phyloP scores from a whole-genome alignment of 2,888 invertebrate genomes.

The Sinodicranocentrus sp. region DNA sequence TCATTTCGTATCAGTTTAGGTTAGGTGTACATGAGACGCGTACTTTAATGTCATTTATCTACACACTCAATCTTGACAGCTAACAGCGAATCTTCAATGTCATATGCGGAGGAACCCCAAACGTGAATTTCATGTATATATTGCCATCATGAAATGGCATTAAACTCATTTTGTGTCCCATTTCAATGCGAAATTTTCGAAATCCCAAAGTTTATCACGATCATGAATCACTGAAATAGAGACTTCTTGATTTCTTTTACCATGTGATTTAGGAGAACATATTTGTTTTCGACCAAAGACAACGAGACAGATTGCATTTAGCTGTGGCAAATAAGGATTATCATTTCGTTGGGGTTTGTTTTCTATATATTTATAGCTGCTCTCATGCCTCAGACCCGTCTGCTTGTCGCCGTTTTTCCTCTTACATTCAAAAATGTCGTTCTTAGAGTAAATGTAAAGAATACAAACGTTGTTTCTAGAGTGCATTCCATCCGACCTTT shows the following conservation, averaged over 20 bases:
- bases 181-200: not conserved
- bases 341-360: conserved; percentile 3
- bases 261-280: not conserved
- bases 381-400: conserved; percentile 29
- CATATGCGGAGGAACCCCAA: not conserved
- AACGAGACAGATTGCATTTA: conserved; percentile 1
- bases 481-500: conserved; percentile 37
- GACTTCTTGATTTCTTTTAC: not conserved
- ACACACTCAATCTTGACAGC: not conserved
- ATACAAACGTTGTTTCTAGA: not conserved
- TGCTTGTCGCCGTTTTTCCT: conserved; percentile 37
- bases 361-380: conserved; percentile 35
- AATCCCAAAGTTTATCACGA: not conserved
- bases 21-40: no score
- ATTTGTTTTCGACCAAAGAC: conserved; percentile 9
- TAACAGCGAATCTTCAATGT: not conserved
- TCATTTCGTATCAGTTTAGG: no score
- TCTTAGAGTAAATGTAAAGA: not conserved
- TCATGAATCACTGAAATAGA: not conserved
- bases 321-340: not conserved
- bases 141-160: no score
- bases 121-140: no score
- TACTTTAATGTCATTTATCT: no score
- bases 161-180: no score
- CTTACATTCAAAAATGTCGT: not conserved